Conservation (phyloP, 1,140 invertebrate genomes). For the Drosophila aff. region DNA sequence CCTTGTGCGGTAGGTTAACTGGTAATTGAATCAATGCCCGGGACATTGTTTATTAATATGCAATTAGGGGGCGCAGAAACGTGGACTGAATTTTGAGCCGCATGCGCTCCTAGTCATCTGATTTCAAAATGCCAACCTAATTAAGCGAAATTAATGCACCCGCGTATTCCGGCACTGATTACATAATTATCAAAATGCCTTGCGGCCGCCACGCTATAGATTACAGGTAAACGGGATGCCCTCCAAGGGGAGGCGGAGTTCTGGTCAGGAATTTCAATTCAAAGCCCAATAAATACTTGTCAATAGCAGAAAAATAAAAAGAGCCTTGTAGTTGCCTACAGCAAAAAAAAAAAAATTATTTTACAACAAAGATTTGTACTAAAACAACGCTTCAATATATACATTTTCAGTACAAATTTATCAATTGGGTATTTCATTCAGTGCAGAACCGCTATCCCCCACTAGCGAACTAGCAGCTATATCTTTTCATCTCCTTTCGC, state of each 20-base stretch:
- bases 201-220: conserved; percentile 13
- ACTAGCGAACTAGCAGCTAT: too few relatives aligned
- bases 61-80: conserved; percentile 25
- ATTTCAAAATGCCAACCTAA: conserved; percentile 41
- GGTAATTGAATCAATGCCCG: conserved; percentile 50
- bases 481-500: too few relatives aligned
- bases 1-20: conserved; percentile 7
- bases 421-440: too few relatives aligned
- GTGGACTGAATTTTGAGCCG: conserved; percentile 15
- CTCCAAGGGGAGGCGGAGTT: background rate
- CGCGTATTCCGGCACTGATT: conserved; percentile 33
- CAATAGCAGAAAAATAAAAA: background rate
- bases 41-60: conserved; percentile 53
- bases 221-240: conserved; percentile 22
- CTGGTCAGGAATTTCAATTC: conserved; percentile 10
- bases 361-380: too few relatives aligned
- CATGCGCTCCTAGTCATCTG: conserved; percentile 16
- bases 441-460: too few relatives aligned
- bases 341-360: too few relatives aligned
- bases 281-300: background rate
- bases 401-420: too few relatives aligned
- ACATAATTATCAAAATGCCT: conserved; percentile 48
- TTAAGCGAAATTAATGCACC: conserved; percentile 47
- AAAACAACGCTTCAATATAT: too few relatives aligned
- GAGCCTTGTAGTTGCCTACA: too few relatives aligned